A percentile compares a stretch with the other conserved stretches of the same genome.
phyloP scores from a whole-genome alignment of 2,888 invertebrate species.

The Colostygia pectinataria region DNA sequence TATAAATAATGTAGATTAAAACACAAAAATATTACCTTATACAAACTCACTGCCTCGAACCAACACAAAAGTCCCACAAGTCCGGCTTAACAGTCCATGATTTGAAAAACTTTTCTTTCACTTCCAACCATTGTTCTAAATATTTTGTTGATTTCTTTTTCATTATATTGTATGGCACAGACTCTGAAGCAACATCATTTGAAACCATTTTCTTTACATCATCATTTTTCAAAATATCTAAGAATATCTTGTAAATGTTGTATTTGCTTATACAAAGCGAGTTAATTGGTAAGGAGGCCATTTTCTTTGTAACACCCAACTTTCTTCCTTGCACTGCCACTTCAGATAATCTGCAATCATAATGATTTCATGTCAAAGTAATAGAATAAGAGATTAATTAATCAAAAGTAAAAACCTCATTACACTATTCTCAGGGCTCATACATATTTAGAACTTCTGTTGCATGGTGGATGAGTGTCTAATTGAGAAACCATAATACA shows the following conservation, averaged over 20 bases:
- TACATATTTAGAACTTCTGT: no score
- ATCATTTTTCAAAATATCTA: constrained; percentile 58
- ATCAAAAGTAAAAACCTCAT: no score
- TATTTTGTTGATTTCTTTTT: constrained; percentile 58
- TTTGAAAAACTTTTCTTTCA: constrained; percentile 76
- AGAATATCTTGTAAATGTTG: constrained; percentile 75
- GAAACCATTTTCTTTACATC: constrained; percentile 43
- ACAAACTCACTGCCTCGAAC: constrained; percentile 32
- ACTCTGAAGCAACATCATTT: constrained; percentile 35
- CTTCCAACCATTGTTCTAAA: constrained; percentile 60
- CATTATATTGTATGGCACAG: constrained; percentile 64
- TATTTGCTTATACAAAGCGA: constrained; percentile 82
- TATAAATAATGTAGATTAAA: constrained; percentile 1
- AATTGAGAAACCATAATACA: no score
- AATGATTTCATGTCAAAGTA: constrained; percentile 1
- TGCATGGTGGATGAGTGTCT: no score
- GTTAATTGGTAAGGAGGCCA: constrained; percentile 58
- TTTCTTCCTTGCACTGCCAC: constrained; percentile 90
- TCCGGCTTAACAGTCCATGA: constrained; percentile 83
- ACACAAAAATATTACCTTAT: constrained; percentile 4
- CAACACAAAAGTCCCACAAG: constrained; percentile 65
- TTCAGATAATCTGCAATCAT: constrained; percentile 84
- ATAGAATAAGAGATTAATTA: no score
- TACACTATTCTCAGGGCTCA: no score
- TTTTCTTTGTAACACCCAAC: constrained; percentile 90